Base-by-base conservation (phyloP, 2,113 vertebrate species). In the Tachycineta bicolor region DNA sequence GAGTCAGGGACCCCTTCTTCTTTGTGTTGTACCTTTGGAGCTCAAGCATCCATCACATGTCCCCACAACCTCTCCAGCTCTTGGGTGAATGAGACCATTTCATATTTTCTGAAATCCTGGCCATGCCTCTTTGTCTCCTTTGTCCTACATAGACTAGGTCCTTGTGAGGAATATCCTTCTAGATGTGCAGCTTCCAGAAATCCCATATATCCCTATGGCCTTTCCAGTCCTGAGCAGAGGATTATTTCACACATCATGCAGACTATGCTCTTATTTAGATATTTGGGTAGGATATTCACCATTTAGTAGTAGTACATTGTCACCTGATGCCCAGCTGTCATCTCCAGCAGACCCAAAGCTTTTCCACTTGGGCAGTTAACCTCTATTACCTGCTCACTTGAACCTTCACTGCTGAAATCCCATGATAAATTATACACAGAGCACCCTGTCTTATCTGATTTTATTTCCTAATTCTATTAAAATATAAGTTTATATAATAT, bases 141-240 rank as follows among this genome's bases (percentile, higher is more conserved):
- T 74, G 46, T 15, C 21, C 14, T 59, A 34, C 16, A 33, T 39
- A 5, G 24, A 24, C 14, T 33, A 37, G 18, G 34, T 52, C 16
- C 33, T 69, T 46, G 22, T 25, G 47, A 75, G 39, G 53, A 52
- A 34, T 44, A 37, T 26, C 14, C 7, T 85, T 69, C 24, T 25
- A 71, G 37, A 28, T 6, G 9, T 4, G 5, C 0, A 0, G 5
- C 39, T 83, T 34, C 19, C 28, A 46, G 31, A 41, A 33, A 59
- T 34, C 11, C 21, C 21, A 17, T 34, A 12, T 46, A 75, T 7
- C 41, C 63, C 44, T 71, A 6, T 59, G 39, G 34, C 29, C 16
- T 78, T 94, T 59, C 24, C 39, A 39, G 29, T 65, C 33, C 44
- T 34, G 18, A 89, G 22, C 26, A 78, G 29, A 41, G 41, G 53